Conservation (phyloP, 2,113 vertebrate species). For the Esox niger region DNA sequence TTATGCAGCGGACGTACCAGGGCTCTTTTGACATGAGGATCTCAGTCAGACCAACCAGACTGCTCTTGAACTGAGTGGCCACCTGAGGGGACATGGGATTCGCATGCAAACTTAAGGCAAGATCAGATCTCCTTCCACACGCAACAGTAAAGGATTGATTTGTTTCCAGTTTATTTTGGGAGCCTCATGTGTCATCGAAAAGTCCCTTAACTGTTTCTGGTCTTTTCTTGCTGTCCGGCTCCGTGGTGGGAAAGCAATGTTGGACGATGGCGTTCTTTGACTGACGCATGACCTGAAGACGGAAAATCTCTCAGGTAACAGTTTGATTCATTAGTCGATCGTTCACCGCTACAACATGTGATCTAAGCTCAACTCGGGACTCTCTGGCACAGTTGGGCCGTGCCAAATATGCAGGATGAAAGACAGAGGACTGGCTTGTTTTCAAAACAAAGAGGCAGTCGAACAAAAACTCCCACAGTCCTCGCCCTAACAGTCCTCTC, state of each 20-base stretch:
- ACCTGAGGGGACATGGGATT: conserved; percentile 71
- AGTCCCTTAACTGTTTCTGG: conserved; percentile 85
- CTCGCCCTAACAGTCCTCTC: background rate
- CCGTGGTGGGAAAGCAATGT: conserved; percentile 80
- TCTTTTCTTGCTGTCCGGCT: conserved; percentile 81
- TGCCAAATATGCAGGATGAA: background rate
- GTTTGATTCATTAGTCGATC: conserved; percentile 9
- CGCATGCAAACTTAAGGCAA: background rate
- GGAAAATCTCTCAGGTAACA: conserved; percentile 28
- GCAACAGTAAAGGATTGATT: background rate
- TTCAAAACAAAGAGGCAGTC: background rate
- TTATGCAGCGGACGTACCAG: conserved; percentile 93
- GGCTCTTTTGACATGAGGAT: conserved; percentile 93
- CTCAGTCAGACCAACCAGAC: conserved; percentile 88
- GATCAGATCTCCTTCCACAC: background rate
- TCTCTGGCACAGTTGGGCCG: background rate
- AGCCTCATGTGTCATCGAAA: background rate
- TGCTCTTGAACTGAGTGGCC: conserved; percentile 95
- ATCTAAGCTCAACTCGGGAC: too few species aligned
- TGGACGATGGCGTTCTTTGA: conserved; percentile 85
- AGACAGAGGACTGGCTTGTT: background rate
- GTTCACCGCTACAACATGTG: background rate
- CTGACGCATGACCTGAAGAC: conserved; percentile 80
- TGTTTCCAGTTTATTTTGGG: background rate
- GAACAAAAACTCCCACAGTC: background rate